Evolutionary conservation across 2,113 vertebrate genomes (phyloP), one percentile per base, ranked within the genome.

Genomic region (Channa maculata): DNA sequence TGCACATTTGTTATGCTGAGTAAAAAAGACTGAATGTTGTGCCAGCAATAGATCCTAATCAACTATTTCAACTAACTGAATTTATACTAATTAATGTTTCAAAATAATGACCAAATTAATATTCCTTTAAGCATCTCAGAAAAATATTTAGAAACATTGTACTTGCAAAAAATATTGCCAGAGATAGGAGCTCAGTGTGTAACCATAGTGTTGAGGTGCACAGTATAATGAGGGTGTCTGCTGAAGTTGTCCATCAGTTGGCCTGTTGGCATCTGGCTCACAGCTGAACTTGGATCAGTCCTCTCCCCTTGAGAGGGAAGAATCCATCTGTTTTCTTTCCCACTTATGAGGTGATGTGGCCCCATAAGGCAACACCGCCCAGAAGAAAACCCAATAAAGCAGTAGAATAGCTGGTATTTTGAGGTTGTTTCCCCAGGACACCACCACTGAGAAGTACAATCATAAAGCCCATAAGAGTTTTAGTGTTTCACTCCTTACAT

Each of bases 211-310:
- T 10, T 53, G 51, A 51, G 7, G 3, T 52, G 53, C 24, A 24
- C 24, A 24, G 24, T 10, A 53, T 50, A 46, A 13, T 33, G 38
- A 33, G 4, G n/a, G 11, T 55, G 14, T 7, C 34, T 57, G 13
- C 9, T 54, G 33, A 50, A 37, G 8, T n/a, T 53, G 39, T 77
- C 46, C 39, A 48, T 80, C 65, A 66, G 51, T 43, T 53, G 48
- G 24, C 54, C 15, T 49, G 44, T 12, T 75, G 50, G 81, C 73
- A 65, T 10, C 2, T 15, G 9, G 51, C 50, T 71, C n/a, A 58
- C 36, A 74, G 69, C 61, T 81, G 50, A 66, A 55, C 43, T 7
- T 13, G 53, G 64, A 75, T 75, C 70, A 62, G 43, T 45, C 57
- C n/a, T 49, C 33, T 39, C 8, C 34, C 44, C 39, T 9, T 53